A percentile compares a stretch with the other conserved stretches of the same genome.
Conservation (phyloP, 2,113 vertebrate genomes). For the Corythaeola cristata region DNA sequence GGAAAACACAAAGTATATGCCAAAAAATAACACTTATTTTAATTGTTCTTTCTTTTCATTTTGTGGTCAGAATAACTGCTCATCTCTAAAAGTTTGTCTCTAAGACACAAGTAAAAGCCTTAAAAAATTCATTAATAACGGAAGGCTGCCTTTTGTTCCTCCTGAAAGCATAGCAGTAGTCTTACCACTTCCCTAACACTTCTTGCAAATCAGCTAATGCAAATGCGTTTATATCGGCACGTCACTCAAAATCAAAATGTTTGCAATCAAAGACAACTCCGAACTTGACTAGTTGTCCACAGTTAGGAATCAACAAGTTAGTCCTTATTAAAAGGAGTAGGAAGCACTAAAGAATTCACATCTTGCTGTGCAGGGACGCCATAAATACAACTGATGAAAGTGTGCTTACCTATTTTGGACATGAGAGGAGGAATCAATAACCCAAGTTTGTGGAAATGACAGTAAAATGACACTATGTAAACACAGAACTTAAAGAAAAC, state of each 20-base stretch:
- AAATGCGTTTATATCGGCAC: not conserved
- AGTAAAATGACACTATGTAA: not conserved
- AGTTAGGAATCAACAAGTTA: constrained; percentile 5
- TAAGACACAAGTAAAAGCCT: not conserved
- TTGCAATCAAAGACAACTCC: constrained; percentile 21
- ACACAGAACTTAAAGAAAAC: not conserved
- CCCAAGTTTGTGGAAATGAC: not conserved
- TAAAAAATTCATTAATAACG: not conserved
- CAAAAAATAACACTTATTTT: not conserved
- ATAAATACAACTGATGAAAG: not conserved
- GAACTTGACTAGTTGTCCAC: constrained; percentile 9
- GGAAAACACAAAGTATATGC: not conserved
- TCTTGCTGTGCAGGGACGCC: not conserved
- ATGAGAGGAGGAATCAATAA: not conserved
- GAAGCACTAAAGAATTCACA: not conserved
- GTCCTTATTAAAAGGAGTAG: not conserved
- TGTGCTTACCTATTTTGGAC: not conserved
- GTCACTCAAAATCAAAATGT: constrained; percentile 31
- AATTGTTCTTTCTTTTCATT: not conserved
- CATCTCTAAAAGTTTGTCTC: not conserved
- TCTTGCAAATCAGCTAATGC: not conserved
- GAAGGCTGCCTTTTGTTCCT: not conserved
- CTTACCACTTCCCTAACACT: not conserved
- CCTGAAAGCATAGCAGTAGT: not conserved
- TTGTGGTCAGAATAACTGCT: not conserved